Evolutionary conservation across 2,888 invertebrate genomes (phyloP), one percentile per base, ranked within the genome.

Genomic region (Cyclophora punctaria): DNA sequence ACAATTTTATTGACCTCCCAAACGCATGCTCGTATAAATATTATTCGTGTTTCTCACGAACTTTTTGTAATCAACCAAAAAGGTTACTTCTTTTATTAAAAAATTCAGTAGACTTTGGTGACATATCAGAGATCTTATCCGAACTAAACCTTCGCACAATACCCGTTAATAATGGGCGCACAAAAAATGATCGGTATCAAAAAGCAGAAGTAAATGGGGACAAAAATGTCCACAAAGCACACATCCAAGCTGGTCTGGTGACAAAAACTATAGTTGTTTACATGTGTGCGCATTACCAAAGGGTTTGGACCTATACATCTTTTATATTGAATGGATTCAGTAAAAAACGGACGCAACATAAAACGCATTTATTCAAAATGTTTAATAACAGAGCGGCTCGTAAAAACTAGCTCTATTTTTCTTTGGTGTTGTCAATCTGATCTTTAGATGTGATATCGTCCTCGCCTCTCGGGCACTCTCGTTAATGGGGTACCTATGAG

Each of bases 61-160:
- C 44, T 57, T 73, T 80, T 79, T 79, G 59, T 73, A 64, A 67
- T 69, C 62, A 60, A 75, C 71, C 69, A 75, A 80, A 83, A 82
- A 80, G 76, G 78, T 82, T 78, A 78, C 75, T 78, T 71, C 69
- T 81, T 80, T 79, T 71, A 73, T 73, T 74, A 68, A 75, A 83
- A 78, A 75, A 70, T 65, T 67, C 76, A 68, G 76, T 74, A 79
- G 76, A 77, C 75, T 73, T 71, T 71, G 76, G 86, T 84, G 87
- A 87, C 87, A 88, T 80, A 79, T 83, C 80, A 68, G 71, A 86
- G 88, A 88, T 88, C 82, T 85, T 84, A 88, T 87, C 88, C 76
- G 64, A 70, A 69, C 71, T 83, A 80, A 85, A 80, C 75, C 83
- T 83, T 84, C 66, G 83, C 84, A 87, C 87, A 87, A 85, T 83